phyloP scores from a whole-genome alignment of 2,888 invertebrate genomes.

The Lasioglossum villosulum region DNA sequence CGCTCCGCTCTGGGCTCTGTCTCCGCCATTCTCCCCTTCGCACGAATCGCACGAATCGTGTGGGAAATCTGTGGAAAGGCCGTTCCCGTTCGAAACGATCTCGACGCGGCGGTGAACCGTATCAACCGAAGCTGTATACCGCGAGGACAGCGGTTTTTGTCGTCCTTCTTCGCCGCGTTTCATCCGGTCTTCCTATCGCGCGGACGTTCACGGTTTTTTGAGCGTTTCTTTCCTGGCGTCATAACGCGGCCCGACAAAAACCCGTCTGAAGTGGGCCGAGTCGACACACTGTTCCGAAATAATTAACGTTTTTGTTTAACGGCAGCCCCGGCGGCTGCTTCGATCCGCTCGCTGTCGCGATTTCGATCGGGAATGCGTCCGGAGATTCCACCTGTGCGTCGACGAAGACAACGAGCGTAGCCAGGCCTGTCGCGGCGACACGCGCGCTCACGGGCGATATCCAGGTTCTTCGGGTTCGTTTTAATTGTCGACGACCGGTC shows the following conservation, averaged over 20 bases:
- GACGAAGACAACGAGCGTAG: background rate
- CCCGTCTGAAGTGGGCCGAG: constrained; percentile 55
- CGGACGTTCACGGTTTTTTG: constrained; percentile 6
- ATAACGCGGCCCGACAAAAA: constrained; percentile 62
- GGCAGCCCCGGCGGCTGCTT: constrained; percentile 25
- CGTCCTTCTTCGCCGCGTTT: background rate
- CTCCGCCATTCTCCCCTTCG: background rate
- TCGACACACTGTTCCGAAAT: constrained; percentile 61
- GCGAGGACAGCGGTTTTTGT: constrained; percentile 4
- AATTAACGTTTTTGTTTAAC: constrained; percentile 72
- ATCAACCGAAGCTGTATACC: background rate
- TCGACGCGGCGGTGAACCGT: background rate
- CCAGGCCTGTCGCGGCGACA: constrained; percentile 14
- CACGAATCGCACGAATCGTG: background rate
- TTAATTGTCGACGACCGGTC: constrained; percentile 75
- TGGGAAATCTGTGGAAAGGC: constrained; percentile 20
- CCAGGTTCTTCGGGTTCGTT: constrained; percentile 63
- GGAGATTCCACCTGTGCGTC: background rate
- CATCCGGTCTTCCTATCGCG: background rate
- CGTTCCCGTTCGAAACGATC: background rate
- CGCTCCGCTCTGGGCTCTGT: background rate
- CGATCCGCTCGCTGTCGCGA: background rate
- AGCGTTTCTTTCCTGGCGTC: constrained; percentile 50
- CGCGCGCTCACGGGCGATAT: constrained; percentile 60
- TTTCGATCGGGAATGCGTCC: background rate